These are phyloP conservation scores for Chiloscyllium punctatum DNA, from an alignment of 2,797 vertebrate genomes.

Conservation along the genomic window DNA sequence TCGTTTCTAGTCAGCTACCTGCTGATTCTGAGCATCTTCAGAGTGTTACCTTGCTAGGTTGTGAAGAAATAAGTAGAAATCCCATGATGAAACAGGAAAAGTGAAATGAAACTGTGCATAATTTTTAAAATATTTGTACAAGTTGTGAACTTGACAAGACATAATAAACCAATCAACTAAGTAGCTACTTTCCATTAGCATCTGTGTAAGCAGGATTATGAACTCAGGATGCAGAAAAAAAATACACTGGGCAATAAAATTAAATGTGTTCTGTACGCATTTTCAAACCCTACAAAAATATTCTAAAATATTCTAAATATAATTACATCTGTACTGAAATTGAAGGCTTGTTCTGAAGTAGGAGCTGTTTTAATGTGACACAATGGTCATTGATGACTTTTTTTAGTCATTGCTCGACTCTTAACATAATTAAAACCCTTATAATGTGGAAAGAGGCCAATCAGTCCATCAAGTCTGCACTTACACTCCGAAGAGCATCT, in stretches of 20 bases:
- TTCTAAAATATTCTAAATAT: background rate
- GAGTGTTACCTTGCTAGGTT: background rate
- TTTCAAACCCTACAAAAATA: background rate
- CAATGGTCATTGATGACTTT: background rate
- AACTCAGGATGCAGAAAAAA: constrained; percentile 18
- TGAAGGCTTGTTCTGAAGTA: background rate
- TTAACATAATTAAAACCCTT: background rate
- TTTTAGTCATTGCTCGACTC: background rate
- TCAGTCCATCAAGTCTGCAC: no score
- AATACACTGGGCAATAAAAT: constrained; percentile 21
- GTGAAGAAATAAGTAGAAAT: background rate
- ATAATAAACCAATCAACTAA: constrained; percentile 29
- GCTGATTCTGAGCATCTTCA: background rate
- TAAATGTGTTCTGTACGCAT: constrained; percentile 2
- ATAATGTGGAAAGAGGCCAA: no score
- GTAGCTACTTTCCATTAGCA: background rate
- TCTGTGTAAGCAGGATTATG: constrained; percentile 14
- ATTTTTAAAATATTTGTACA: constrained; percentile 33
- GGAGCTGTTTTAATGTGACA: background rate
- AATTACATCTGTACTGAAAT: constrained; percentile 18
- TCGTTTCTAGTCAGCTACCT: background rate
- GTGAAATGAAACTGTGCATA: background rate
- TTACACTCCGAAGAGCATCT: no score
- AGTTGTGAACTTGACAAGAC: constrained; percentile 13
- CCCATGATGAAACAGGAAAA: background rate